These are phyloP conservation scores for Scolopax mira DNA, from an alignment of 2,113 vertebrate species.

Conservation along the genomic window DNA sequence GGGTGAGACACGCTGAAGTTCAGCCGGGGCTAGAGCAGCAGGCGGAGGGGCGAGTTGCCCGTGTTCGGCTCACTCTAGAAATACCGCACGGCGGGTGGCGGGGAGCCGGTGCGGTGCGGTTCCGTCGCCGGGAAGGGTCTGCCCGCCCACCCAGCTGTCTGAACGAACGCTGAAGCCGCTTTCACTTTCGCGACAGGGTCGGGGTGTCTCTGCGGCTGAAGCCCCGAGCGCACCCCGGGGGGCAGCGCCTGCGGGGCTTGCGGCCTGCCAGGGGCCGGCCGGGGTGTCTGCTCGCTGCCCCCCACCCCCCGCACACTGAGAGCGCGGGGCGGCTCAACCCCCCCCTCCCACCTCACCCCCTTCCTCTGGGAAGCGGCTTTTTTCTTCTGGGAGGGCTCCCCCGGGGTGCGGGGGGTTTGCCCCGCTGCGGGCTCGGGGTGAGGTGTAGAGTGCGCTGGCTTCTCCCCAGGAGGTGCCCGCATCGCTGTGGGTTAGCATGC, in stretches of 20 bases:
- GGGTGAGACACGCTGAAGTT: accelerated
- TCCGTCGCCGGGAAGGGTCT: neutral
- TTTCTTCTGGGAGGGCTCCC: neutral
- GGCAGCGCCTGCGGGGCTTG: neutral
- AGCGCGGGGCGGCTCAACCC: accelerated
- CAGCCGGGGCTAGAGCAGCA: too few relatives aligned
- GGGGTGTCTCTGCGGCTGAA: neutral
- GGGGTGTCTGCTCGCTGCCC: neutral
- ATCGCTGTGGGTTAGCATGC: accelerated
- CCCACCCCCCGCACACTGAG: accelerated
- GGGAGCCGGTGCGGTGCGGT: accelerated
- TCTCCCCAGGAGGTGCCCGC: neutral
- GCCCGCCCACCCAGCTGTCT: neutral
- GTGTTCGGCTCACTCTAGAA: accelerated
- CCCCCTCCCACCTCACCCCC: too few relatives aligned
- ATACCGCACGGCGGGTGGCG: neutral
- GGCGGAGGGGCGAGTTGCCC: neutral
- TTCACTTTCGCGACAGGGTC: neutral
- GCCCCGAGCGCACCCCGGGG: neutral
- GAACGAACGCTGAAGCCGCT: neutral
- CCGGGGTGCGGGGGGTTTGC: neutral
- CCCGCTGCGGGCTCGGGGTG: neutral
- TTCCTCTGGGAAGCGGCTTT: accelerated
- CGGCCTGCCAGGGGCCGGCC: neutral
- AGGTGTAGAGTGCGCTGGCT: neutral